Conservation (phyloP, 2,113 vertebrate genomes). For the Danionella cerebrum region DNA sequence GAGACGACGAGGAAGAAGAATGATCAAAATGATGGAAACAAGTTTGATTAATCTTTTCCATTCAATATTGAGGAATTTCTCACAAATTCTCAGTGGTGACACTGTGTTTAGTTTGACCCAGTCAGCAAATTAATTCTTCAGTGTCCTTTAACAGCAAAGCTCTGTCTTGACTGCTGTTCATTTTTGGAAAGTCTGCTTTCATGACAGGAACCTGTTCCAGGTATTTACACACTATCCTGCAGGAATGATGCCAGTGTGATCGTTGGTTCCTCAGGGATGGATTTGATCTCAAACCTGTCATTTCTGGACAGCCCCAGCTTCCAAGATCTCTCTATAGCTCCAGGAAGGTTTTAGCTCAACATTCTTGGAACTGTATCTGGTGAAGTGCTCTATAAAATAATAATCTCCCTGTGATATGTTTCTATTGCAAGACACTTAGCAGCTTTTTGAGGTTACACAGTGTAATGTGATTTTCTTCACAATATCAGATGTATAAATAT, state of each 20-base stretch:
- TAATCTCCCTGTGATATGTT: constrained; percentile 3
- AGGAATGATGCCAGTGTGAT: constrained; percentile 36
- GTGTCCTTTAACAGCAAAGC: neutral
- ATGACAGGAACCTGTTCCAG: constrained; percentile 41
- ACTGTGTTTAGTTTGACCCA: constrained; percentile 8
- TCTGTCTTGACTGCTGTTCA: constrained; percentile 14
- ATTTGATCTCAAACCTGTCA: constrained; percentile 21
- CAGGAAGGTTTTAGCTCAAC: neutral
- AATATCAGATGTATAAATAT: constrained; percentile 23
- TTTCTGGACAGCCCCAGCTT: constrained; percentile 14
- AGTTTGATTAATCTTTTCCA: no score
- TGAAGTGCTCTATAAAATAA: neutral
- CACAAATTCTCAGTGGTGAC: no score
- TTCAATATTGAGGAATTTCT: no score
- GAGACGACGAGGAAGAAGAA: no score
- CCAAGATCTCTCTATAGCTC: constrained; percentile 1
- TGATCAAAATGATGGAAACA: no score
- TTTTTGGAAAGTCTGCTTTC: constrained; percentile 26
- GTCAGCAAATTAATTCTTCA: neutral
- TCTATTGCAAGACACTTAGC: neutral
- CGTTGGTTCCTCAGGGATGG: constrained; percentile 13
- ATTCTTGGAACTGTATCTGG: neutral
- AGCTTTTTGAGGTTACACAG: constrained; percentile 1
- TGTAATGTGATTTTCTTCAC: constrained; percentile 20
- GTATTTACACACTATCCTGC: constrained; percentile 38